Evolutionary conservation across 2,113 vertebrate species (phyloP).

Genomic region (Clarias macrocephalus): DNA sequence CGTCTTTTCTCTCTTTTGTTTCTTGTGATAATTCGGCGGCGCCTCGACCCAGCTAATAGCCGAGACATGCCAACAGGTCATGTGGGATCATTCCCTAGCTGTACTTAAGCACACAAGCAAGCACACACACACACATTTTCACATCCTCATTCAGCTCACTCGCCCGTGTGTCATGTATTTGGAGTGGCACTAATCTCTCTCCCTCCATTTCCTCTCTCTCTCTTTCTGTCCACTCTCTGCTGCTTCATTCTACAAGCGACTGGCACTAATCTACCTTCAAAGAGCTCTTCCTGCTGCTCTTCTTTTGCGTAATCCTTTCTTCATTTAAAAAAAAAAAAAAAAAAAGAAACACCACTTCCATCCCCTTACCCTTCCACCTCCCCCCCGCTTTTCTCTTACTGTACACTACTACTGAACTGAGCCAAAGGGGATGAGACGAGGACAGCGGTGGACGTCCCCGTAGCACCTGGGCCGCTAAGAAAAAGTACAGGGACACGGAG

Average conservation of each 20-base stretch:
- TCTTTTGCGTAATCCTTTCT: conserved; percentile 34
- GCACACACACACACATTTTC: background rate
- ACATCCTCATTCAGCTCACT: conserved; percentile 13
- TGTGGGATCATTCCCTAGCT: background rate
- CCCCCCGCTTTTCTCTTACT: conserved; percentile 20
- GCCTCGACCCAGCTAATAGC: background rate
- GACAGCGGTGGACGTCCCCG: conserved; percentile 47
- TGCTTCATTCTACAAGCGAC: conserved; percentile 48
- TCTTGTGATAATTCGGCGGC: conserved; percentile 50
- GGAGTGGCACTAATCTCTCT: conserved; percentile 58
- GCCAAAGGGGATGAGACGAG: conserved; percentile 46
- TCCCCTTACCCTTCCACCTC: background rate
- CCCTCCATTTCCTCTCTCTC: conserved; percentile 26
- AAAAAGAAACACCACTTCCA: background rate
- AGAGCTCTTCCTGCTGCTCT: conserved; percentile 45
- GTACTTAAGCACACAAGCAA: background rate
- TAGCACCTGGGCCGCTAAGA: conserved; percentile 52
- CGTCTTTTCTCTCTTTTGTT: conserved; percentile 52
- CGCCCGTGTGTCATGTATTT: conserved; percentile 45
- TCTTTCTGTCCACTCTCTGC: conserved; percentile 26
- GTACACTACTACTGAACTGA: conserved; percentile 48
- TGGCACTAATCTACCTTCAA: conserved; percentile 60
- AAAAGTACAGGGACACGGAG: conserved; percentile 36
- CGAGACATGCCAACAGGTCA: background rate
- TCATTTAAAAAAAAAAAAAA: conserved; percentile 12